phyloP scores from a whole-genome alignment of 2,113 vertebrate species.

The Alligator sinensis region DNA sequence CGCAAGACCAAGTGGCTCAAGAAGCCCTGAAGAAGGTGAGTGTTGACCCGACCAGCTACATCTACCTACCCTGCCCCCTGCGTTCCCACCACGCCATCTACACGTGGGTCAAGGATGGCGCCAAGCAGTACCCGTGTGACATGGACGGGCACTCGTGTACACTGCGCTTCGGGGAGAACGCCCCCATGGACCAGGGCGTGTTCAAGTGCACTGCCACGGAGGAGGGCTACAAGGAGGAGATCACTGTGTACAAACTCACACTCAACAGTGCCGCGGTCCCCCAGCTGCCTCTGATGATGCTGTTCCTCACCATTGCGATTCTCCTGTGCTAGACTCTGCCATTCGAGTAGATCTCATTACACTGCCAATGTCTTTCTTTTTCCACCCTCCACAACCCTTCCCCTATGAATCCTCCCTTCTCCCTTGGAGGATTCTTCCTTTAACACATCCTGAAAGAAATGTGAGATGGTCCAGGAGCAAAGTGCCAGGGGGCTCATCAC shows the following conservation, averaged over 20 bases:
- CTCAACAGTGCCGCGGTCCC: slow-evolving; percentile 59
- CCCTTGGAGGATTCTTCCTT: too few species aligned
- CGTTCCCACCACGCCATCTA: slow-evolving; percentile 84
- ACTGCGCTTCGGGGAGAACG: slow-evolving; percentile 74
- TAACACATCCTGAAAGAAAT: neutral
- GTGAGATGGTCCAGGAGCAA: neutral
- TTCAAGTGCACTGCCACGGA: slow-evolving; percentile 85
- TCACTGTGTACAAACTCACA: slow-evolving; percentile 82
- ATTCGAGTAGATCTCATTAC: neutral
- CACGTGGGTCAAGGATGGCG: slow-evolving; percentile 85
- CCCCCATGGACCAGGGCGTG: slow-evolving; percentile 80
- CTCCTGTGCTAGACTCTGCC: neutral
- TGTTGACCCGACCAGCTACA: slow-evolving; percentile 75
- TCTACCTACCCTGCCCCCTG: slow-evolving; percentile 84
- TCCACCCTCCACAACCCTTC: neutral
- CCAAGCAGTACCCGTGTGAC: slow-evolving; percentile 80
- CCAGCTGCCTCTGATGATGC: neutral
- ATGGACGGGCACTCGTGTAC: slow-evolving; percentile 84
- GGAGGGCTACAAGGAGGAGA: slow-evolving; percentile 82
- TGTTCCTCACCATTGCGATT: neutral
- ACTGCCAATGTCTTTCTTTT: neutral
- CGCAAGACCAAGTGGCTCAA: slow-evolving; percentile 72
- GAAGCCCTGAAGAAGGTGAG: slow-evolving; percentile 77
- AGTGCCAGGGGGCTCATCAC: neutral
- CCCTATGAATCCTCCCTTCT: too few species aligned